Base-by-base conservation (phyloP, 2,113 vertebrate species). In the Takifugu bimaculatus region DNA sequence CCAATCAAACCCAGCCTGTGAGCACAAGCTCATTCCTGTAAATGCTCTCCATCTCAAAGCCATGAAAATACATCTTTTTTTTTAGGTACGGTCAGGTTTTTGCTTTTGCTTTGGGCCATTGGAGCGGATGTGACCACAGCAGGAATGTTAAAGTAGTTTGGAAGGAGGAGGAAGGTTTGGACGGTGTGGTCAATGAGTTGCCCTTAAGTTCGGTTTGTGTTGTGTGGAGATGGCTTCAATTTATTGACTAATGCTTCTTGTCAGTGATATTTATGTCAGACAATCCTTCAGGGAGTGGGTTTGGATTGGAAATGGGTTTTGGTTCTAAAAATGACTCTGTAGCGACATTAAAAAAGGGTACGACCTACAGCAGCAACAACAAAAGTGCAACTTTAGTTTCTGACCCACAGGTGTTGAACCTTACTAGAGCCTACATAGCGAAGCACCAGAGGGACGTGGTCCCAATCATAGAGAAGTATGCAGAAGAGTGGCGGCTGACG, bases 401-500 rank as follows among this genome's bases (percentile, higher is more conserved):
- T 62, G 39, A n/a, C 63, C 3, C 32, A 6, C 43, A 95, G 94
- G 89, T 94, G 5, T 63, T 95, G 14, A 96, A 95, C 50, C 82
- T 95, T 12, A 95, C 94, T 25, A 88, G 77, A 53, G 74, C 62
- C 2, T 94, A 93, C 83, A 87, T 95, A 43, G 77, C 74, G 54
- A 90, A 74, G 72, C 94, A 94, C 82, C 90, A 77, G 63, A 86
- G 89, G 13, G 91, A 93, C 0, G 93, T 95, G 0, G 90, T 92
- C 3, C 94, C 94, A 0, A 84, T 96, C 26, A 75, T 96, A 45
- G 51, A 86, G 1, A 94, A 90, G 71, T 92, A 92, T 60, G 88
- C 92, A 0, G 75, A 91, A 35, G 92, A 93, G 52, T 95, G 93
- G 93, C 86, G 78, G 25, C 14, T 5, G 2, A 63, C 56, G 0